Evolutionary conservation across 2,113 vertebrate species (phyloP).

Genomic region (Ictalurus punctatus): DNA sequence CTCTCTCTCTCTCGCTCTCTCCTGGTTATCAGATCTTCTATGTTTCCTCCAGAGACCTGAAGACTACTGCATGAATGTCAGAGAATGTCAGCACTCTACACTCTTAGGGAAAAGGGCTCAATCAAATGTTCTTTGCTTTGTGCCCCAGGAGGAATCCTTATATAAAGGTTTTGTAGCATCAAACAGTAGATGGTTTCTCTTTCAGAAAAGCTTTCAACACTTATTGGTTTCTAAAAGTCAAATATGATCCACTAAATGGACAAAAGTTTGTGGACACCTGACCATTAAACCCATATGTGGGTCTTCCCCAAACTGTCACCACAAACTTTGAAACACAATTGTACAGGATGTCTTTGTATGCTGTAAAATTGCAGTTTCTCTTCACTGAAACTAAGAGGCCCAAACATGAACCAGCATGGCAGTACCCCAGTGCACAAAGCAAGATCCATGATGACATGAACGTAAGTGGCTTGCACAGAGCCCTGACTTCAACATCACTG

Average conservation of each 20-base stretch:
- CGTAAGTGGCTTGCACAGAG: neutral
- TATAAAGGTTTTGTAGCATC: neutral
- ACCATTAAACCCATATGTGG: neutral
- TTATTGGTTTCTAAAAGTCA: neutral
- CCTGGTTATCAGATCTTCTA: neutral
- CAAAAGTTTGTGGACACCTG: neutral
- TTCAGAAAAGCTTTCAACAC: neutral
- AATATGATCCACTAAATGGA: neutral
- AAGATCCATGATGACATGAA: neutral
- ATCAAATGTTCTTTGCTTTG: neutral
- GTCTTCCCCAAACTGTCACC: neutral
- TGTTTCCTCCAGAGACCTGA: neutral
- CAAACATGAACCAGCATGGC: neutral
- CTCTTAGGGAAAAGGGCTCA: neutral
- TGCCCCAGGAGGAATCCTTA: neutral
- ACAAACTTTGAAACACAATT: neutral
- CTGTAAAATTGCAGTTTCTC: neutral
- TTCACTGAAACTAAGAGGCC: neutral
- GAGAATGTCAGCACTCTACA: neutral
- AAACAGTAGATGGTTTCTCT: neutral
- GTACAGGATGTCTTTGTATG: neutral
- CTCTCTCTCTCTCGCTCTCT: neutral
- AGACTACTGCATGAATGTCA: neutral
- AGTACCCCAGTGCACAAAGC: neutral
- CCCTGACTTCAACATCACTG: neutral